These are phyloP conservation scores for Ostrea edulis DNA, from an alignment of 1,140 invertebrate species.

Conservation along the genomic window DNA sequence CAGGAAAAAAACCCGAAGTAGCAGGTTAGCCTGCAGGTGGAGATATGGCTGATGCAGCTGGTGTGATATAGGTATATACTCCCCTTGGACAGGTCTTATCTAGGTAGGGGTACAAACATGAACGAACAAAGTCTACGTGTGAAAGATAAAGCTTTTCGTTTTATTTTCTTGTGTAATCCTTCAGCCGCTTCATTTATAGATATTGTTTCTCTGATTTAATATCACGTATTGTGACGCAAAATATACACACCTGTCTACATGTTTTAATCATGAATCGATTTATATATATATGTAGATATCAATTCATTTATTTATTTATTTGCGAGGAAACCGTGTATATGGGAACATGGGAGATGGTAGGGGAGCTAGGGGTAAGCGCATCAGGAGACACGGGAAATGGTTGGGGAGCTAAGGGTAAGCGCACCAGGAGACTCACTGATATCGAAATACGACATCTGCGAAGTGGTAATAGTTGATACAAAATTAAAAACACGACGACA, in stretches of 20 bases:
- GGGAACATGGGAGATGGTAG: too few relatives aligned
- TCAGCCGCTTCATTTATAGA: not conserved
- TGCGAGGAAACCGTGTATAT: too few relatives aligned
- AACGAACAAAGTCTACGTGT: not conserved
- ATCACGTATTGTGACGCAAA: not conserved
- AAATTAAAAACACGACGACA: too few relatives aligned
- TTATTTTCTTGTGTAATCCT: not conserved
- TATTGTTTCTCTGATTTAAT: not conserved
- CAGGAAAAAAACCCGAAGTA: not conserved
- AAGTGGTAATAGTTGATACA: too few relatives aligned
- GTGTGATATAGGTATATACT: constrained; percentile 18
- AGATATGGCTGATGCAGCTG: not conserved
- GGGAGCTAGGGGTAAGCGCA: too few relatives aligned
- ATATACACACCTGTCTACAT: not conserved
- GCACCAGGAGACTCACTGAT: too few relatives aligned
- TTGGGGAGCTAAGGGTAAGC: too few relatives aligned
- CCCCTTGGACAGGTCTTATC: constrained; percentile 8
- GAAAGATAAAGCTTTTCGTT: not conserved
- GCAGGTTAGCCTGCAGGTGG: not conserved
- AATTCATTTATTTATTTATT: too few relatives aligned
- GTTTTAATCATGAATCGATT: too few relatives aligned
- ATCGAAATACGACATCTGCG: too few relatives aligned
- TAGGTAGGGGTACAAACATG: not conserved
- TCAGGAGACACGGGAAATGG: too few relatives aligned
- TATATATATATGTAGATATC: too few relatives aligned